Percentiles rank a stretch among this genome's conserved stretches.
phyloP scores from a whole-genome alignment of 2,888 invertebrate genomes.

The Trileptium ribeirensis region DNA sequence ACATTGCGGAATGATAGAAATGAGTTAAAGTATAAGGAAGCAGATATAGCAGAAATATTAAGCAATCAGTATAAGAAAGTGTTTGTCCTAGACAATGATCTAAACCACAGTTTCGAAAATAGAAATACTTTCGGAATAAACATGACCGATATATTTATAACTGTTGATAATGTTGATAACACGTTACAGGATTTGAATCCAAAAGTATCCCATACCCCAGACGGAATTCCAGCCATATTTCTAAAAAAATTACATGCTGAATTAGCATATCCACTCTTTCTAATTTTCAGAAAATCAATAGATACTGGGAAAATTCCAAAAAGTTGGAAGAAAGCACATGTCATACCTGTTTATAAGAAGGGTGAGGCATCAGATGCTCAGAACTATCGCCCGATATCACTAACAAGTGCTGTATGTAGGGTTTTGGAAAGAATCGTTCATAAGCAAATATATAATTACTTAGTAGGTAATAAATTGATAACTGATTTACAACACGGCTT shows the following conservation, averaged over 20 bases:
- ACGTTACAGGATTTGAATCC: background rate
- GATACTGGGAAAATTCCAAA: background rate
- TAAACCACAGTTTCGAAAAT: too few species aligned
- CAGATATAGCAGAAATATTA: background rate
- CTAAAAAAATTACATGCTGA: background rate
- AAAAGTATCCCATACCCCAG: background rate
- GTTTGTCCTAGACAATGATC: background rate
- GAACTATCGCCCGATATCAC: slow-evolving; percentile 13
- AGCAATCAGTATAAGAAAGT: background rate
- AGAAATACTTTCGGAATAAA: too few species aligned
- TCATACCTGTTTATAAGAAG: background rate
- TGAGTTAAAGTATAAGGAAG: background rate
- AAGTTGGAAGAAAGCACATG: background rate
- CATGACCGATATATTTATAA: background rate
- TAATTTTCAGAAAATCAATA: background rate
- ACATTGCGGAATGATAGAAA: background rate
- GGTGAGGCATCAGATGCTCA: background rate
- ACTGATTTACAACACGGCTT: slow-evolving; percentile 5
- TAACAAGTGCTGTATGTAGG: background rate
- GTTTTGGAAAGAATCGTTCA: background rate
- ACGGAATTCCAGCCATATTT: slow-evolving; percentile 11
- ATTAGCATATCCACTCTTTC: background rate
- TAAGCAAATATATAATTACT: background rate
- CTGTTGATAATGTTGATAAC: background rate
- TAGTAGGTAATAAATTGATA: background rate